Conservation (phyloP, 2,797 vertebrate species). For the Onychomys arenicola region DNA sequence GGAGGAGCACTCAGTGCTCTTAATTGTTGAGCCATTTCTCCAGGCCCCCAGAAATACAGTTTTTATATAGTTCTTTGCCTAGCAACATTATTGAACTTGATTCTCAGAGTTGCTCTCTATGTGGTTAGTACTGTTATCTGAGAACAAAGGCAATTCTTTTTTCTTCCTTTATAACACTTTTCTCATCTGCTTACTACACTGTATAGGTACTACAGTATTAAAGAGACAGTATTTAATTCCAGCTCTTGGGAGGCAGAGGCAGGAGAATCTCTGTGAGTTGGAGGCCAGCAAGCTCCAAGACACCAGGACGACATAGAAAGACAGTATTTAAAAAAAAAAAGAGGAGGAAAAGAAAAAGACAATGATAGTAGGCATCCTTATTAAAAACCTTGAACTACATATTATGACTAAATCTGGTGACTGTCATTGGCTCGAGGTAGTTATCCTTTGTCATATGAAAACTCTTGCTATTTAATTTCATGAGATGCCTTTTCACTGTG, state of each 20-base stretch:
- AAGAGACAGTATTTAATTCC: neutral
- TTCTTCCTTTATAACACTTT: neutral
- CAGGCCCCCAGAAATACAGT: neutral
- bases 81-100: constrained; percentile 22
- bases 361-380: neutral
- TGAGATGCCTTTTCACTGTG: neutral
- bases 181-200: neutral
- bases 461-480: neutral
- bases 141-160: neutral
- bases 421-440: neutral
- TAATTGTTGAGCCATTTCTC: neutral
- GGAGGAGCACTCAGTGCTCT: neutral
- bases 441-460: neutral
- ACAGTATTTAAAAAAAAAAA: neutral
- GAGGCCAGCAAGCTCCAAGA: neutral
- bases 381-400: constrained; percentile 6
- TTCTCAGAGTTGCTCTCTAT: neutral
- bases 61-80: constrained; percentile 1
- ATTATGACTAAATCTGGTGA: neutral
- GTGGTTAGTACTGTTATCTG: neutral
- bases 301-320: neutral
- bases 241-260: neutral
- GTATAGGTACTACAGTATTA: neutral
- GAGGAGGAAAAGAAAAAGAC: neutral
- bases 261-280: neutral